These are phyloP conservation scores for Hedychridium roseum DNA, from an alignment of 2,888 invertebrate genomes.

Conservation along the genomic window DNA sequence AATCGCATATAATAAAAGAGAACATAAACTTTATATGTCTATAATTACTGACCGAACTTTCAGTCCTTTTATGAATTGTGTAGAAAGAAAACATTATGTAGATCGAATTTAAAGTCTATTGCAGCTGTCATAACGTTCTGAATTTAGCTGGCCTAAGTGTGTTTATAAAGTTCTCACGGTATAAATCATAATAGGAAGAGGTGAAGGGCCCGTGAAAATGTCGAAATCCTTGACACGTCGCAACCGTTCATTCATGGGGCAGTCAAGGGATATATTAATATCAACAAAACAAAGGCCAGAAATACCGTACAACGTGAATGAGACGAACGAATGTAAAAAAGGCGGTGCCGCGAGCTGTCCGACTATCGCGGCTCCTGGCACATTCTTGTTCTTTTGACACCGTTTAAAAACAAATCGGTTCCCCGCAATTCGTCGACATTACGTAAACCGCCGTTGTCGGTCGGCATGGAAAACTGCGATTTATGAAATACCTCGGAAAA, in stretches of 20 bases:
- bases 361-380: background rate
- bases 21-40: too few relatives aligned
- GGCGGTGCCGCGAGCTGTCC: slow-evolving; percentile 52
- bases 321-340: slow-evolving; percentile 48
- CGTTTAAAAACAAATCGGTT: background rate
- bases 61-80: too few relatives aligned
- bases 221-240: slow-evolving; percentile 1
- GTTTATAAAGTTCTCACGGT: background rate
- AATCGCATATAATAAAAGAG: background rate
- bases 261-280: background rate
- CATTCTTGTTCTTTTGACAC: background rate
- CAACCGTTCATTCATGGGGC: too few relatives aligned
- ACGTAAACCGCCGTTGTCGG: slow-evolving; percentile 1
- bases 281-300: slow-evolving; percentile 9
- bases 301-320: slow-evolving; percentile 3
- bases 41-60: too few relatives aligned
- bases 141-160: background rate
- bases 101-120: background rate
- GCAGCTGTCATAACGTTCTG: background rate
- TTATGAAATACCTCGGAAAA: background rate
- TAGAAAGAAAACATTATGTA: slow-evolving; percentile 1
- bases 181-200: background rate
- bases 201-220: too few relatives aligned
- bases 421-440: background rate
- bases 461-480: background rate